Evolutionary conservation across 2,797 vertebrate genomes (phyloP), one percentile per base, ranked within the genome.

Genomic region (Kryptolebias ocellatus): DNA sequence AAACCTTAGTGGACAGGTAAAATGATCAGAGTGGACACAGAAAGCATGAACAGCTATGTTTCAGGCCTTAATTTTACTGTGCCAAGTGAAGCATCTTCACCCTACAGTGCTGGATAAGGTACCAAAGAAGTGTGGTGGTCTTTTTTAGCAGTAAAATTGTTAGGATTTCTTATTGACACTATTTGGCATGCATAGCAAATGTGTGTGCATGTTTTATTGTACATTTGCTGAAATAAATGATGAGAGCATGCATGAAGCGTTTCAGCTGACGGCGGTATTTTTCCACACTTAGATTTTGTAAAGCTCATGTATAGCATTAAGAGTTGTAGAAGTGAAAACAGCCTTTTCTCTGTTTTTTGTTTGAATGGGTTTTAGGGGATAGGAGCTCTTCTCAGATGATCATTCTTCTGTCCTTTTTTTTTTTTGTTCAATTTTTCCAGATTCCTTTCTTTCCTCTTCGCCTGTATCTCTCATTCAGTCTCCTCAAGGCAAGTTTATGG

Each of bases 381-480:
- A 74, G 82, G 50, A 79, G 58, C 73, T 80, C 69, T 79, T 82
- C 74, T 86, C 76, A 73, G 86, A 85, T 89, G 91, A 89, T 91
- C 91, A 92, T 93, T 93, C 89, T 92, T 94, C 81, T 94, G 88
- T 92, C 85, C 89, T 92, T 92, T 80, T 86, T 84, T 85, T 94
- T 92, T 92, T 80, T 85, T 83, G 85, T 94, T 95, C 95, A 96
- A 87, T 95, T 95, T 96, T 96, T 96, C 89, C 95, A 97, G 96
- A 97, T 97, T 94, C 95, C 95, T 95, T 96, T 96, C 95, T 96
- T 96, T 95, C 95, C 90, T 94, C 94, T 92, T 95, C 95, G 93
- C 95, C 95, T 95, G 95, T 96, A 95, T 96, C 95, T 96, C 93
- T 97, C 94, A 96, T 96, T 96, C 94, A 95, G 92, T 96, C 96